Conservation (phyloP, 2,797 vertebrate species). For the Tachyglossus aculeatus region DNA sequence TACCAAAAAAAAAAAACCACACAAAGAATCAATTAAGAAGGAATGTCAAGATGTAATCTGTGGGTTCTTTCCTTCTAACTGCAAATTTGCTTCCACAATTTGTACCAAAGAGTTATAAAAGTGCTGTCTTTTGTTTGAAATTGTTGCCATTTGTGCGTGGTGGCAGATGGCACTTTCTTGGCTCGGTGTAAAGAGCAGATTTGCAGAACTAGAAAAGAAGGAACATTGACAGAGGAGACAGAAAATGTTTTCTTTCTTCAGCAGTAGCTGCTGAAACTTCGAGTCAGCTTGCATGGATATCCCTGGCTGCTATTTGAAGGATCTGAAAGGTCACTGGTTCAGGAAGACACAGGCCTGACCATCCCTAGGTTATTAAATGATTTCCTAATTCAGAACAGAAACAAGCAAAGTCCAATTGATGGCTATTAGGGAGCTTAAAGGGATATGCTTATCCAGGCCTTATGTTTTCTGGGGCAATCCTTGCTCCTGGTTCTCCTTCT, state of each 20-base stretch:
- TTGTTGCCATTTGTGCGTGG: constrained; percentile 11
- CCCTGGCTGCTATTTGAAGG: neutral
- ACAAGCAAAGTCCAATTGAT: no score
- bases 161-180: constrained; percentile 51
- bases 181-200: constrained; percentile 10
- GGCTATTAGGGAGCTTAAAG: no score
- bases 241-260: constrained; percentile 12
- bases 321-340: neutral
- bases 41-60: neutral
- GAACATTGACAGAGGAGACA: neutral
- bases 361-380: no score
- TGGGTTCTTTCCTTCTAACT: constrained; percentile 1
- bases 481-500: no score
- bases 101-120: constrained; percentile 13
- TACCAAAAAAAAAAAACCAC: neutral
- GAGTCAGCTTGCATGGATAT: neutral
- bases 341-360: neutral
- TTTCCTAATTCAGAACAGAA: neutral
- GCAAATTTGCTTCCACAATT: constrained; percentile 23
- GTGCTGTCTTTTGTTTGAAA: constrained; percentile 23
- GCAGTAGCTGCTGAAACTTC: neutral
- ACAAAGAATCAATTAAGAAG: neutral
- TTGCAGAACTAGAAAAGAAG: constrained; percentile 24
- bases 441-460: no score
- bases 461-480: no score